Evolutionary conservation across 2,888 invertebrate species (phyloP), one percentile per base, ranked within the genome.

Genomic region (Bombylius discolor): DNA sequence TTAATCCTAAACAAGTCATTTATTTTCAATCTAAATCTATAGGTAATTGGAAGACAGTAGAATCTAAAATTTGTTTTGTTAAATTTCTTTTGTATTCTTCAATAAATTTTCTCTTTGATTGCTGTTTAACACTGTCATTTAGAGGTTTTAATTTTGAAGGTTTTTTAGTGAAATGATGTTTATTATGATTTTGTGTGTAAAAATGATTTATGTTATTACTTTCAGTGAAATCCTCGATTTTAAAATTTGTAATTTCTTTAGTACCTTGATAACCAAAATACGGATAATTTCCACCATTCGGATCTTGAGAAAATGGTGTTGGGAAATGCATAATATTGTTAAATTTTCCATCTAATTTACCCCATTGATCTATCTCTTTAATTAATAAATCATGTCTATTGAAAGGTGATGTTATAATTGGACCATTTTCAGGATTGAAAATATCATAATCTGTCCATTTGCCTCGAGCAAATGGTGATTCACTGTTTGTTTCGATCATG

Each of bases 381-480:
- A 68, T 46, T 23, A 72, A 55, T 1, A 71, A 70, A 62, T 60
- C 62, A 46, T 64, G 64, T 0, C 58, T 48, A 0, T 60, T 33
- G 31, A 53, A 5, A 51, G 60, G 58, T 14, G 53, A 8, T 9
- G 49, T 11, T 34, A 13, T 4, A 11, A 13, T 13, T 12, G 5
- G 9, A 8, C 8, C 11, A 12, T 44, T 44, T 44, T 67, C 68
- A 4, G 62, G 58, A 4, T 69, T 69, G 47, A 70, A 56, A 4
- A 62, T 4, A 69, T 70, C 34, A 67, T 36, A 66, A 53, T 77
- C 76, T 1, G 72, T 72, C 68, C 80, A 81, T 61, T 77, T 75
- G 1, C 83, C 83, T 51, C 79, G 68, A 1, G 83, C 83, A 65
- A 76, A 83, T 0, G 83, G 83, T 12, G 77, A 66, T 1, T 73